These are phyloP conservation scores for Sarcophaga variegata DNA, from an alignment of 2,888 invertebrate species.

Conservation along the genomic window DNA sequence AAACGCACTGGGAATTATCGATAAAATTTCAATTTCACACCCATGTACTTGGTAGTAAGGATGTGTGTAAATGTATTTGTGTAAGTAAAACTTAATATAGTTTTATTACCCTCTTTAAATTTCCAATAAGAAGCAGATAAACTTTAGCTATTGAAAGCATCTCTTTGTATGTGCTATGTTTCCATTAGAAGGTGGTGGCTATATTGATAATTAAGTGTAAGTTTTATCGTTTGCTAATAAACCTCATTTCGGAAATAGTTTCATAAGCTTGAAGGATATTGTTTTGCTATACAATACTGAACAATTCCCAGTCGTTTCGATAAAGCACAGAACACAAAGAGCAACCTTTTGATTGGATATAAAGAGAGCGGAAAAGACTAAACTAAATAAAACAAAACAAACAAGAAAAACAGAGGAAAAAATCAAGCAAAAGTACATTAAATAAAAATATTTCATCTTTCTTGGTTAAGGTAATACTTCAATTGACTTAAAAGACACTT, in stretches of 20 bases:
- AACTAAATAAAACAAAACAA: conserved; percentile 29
- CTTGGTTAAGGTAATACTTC: conserved; percentile 36
- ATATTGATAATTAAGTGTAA: conserved; percentile 1
- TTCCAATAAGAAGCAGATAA: conserved; percentile 5
- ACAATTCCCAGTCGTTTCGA: no score
- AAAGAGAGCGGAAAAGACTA: not conserved
- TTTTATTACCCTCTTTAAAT: conserved; percentile 41
- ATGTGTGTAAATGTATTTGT: not conserved
- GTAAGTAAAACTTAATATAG: not conserved
- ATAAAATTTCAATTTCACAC: conserved; percentile 44
- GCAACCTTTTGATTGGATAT: conserved; percentile 12
- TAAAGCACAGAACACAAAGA: not conserved
- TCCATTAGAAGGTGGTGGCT: not conserved
- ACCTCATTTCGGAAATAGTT: no score
- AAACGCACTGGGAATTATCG: conserved; percentile 16
- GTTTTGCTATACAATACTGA: no score
- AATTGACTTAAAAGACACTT: conserved; percentile 66
- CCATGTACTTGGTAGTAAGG: not conserved
- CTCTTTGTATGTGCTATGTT: not conserved
- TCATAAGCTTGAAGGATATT: no score
- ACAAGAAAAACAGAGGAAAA: not conserved
- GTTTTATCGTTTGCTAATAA: no score
- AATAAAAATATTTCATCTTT: conserved; percentile 59
- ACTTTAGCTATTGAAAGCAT: not conserved
- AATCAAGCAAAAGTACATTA: not conserved